Base-by-base conservation (phyloP, 64 coral and sea anemone genomes). In the Trachythela sp. region DNA sequence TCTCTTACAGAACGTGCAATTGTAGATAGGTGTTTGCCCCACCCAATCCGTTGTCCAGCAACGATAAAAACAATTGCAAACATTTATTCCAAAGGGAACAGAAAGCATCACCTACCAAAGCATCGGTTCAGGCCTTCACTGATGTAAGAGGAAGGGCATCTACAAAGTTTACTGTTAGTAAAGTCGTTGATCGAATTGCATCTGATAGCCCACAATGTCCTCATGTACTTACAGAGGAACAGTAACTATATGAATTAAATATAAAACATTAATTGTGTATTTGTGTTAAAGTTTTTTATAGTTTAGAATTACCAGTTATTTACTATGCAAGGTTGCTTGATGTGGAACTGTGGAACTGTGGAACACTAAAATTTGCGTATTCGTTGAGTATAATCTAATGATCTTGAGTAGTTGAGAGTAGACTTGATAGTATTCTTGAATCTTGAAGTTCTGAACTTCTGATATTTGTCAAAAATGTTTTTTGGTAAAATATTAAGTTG, bases 101-200 rank as follows among this genome's bases (percentile, higher is more conserved):
- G 31, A 39, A 35, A 36, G 8, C 33, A 80, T 39, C 8, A 80
- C 6, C 38, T 80, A 36, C 75, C 75, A 35, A 80, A 80, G 75
- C 75, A 80, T 35, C 68, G 75, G 6, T 80, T 13, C 75, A 20
- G 31, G 13, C 31, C 2, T 39, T 35, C 33, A 80, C 33, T 34
- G 75, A 80, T 80, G 11, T 29, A 35, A 80, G 75, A 80, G 75
- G 31, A 80, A 80, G 30, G 31, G 75, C 75, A 39, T 29, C 32
- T 18, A 29, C 32, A 20, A 34, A 30, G 33, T 30, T 80, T 5
- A 20, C 38, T 36, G 33, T 80, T 30, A 80, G 75, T 30, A 80
- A 80, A 80, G 75, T 80, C 31, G 75, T 80, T 37, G 75, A 80
- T 80, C 75, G 75, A 35, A 80, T 80, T 34, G 75, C 38, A 6